Conservation (phyloP, 2,888 invertebrate genomes). For the Sesia apiformis region DNA sequence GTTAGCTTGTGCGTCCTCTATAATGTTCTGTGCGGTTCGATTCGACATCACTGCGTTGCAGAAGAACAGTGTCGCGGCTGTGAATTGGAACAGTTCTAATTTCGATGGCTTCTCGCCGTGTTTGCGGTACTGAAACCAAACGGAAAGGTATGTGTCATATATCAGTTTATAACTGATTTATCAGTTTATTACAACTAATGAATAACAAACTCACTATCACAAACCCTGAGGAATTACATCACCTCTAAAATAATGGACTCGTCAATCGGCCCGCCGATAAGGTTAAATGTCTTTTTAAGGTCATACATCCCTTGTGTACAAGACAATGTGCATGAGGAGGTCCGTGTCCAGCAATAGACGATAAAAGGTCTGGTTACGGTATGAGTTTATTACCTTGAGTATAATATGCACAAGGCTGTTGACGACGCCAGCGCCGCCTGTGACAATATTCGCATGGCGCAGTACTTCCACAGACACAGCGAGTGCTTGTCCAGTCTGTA, state of each 20-base stretch:
- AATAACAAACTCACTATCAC: background rate
- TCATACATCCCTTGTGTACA: too few relatives aligned
- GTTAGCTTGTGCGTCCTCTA: constrained; percentile 70
- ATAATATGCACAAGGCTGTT: constrained; percentile 57
- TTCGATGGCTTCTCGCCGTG: constrained; percentile 56
- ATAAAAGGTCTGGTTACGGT: too few relatives aligned
- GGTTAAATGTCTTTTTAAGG: background rate
- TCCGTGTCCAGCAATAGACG: too few relatives aligned
- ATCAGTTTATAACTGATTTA: too few relatives aligned
- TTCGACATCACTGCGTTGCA: constrained; percentile 60
- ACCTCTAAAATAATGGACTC: too few relatives aligned
- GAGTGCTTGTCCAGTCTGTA: constrained; percentile 53
- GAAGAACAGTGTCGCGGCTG: constrained; percentile 62
- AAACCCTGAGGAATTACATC: too few relatives aligned
- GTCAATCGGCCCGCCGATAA: background rate
- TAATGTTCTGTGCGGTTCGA: constrained; percentile 58
- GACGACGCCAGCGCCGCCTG: constrained; percentile 58
- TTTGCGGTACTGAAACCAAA: constrained; percentile 40
- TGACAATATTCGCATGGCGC: constrained; percentile 53
- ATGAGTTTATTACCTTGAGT: constrained; percentile 35
- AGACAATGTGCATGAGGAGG: too few relatives aligned
- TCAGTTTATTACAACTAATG: too few relatives aligned
- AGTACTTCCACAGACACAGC: constrained; percentile 56
- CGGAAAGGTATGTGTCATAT: background rate
- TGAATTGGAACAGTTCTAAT: constrained; percentile 65